Evolutionary conservation across 1,140 invertebrate genomes (phyloP), one percentile per base, ranked within the genome.

Genomic region (Magallana ariakensis): DNA sequence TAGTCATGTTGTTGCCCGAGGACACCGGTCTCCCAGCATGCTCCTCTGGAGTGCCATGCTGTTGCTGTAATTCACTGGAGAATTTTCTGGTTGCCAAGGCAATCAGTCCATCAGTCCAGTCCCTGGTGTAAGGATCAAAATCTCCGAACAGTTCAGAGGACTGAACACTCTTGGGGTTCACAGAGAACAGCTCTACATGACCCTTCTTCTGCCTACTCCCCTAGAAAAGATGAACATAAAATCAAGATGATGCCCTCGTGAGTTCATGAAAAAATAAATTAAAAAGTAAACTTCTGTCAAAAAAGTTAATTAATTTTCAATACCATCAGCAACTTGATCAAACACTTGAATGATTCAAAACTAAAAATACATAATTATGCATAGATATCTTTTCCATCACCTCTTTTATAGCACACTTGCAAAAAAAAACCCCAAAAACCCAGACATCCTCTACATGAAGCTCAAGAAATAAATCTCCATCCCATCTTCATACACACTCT

Each of bases 61-160:
- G 80, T 70, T 89, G 85, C n/a, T 70, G 89, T 16, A 90, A 75
- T 80, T 93, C 93, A 60, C 91, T 91, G 33, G 93, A 90, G 86
- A 94, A 94, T 22, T 90, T 91, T 19, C 94, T 87, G 10, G 91
- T 92, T 55, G 92, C 92, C 53, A 90, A 91, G 15, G 93, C 93
- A 80, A 94, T 94, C 4, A 94, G 90, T 2, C 97, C 97, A 95
- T 98, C 97, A 89, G 96, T 95, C 97, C 97, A 98, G 94, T 98
- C 97, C 60, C 96, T 96, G 1, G 97, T 97, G 13, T 95, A 95
- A 85, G 97, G 95, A 94, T 98, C 97, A 92, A 97, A 97, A 93
- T 97, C 97, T 9, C 97, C 97, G 92, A 98, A 98, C 53, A 98
- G 94, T 94, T 98, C 97, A 8, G 96, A 96, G 75, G 97, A 94